Evolutionary conservation across 2,797 vertebrate species (phyloP), one percentile per base, ranked within the genome.

Genomic region (Macropodus opercularis): DNA sequence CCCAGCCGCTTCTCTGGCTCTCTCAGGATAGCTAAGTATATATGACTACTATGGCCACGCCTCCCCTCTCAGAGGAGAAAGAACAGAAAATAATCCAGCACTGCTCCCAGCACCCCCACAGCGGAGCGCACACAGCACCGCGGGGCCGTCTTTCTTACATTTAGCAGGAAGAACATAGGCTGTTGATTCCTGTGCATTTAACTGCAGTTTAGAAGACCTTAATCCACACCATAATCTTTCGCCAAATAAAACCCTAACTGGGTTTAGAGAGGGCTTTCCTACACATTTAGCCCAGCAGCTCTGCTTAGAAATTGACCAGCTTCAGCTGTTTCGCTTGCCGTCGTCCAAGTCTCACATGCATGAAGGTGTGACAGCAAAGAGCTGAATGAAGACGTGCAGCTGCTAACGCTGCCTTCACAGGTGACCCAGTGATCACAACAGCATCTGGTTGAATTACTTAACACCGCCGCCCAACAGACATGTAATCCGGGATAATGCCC

Each of bases 361-460:
- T 4, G 14, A 47, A 63, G 49, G 54, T 50, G 38, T 12, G 24
- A 52, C 54, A 64, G 52, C 39, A 54, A 73, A 74, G 57, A 63
- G 42, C 31, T 22, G 32, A 64, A 44, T 24, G 35, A 26, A 59
- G 66, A 63, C 32, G 35, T 63, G 48, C 64, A 77, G 84, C 69
- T 69, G 77, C 59, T 69, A 53, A 68, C 62, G 15, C 57, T 35
- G 70, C 46, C 63, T 73, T 83, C 75, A 72, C 85, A 91, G 91
- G 92, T 93, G 90, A 92, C 90, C 86, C 63, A 51, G 55, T 79
- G 75, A 90, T 89, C 85, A 79, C 78, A 75, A 81, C 89, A 90
- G 90, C 93, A 93, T 93, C 92, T 93, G 93, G 76, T 90, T 88
- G 81, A 93, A 93, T 93, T 91, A 91, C 90, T 93, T 91, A 91